Evolutionary conservation across 2,888 invertebrate species (phyloP), one percentile per base, ranked within the genome.

Genomic region (Conistra vaccinii): DNA sequence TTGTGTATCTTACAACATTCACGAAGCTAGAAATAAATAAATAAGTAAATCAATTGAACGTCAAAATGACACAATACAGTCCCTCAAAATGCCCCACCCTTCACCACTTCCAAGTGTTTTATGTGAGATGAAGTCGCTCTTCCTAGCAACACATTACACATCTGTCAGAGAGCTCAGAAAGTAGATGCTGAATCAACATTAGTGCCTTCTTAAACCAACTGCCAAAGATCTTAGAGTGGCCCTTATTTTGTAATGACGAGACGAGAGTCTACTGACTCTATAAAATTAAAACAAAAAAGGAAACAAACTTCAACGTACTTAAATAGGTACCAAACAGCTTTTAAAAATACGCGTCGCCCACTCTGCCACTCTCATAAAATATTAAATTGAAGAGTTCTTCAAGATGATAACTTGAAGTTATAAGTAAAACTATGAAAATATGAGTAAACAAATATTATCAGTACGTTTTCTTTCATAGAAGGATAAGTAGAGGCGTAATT

Each of bases 371-470:
- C 26, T 35, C 42, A 32, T 61, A 51, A 57, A 78, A 53, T 45
- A 78, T 53, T 60, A 26, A 51, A 63, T 39, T 58, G 17, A 53
- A 32, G 32, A 26, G 23, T 48, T 70, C 23, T 51, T 48, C 12
- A 53, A 62, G 35, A 67, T 45, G 20, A 62, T 20, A 60, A 48
- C 32, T 53, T 51, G 48, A 62, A 29, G 26, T 48, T 26, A 14
- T 17, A 63, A 63, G 32, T 35, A 62, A 73, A 62, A 32, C 4
- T 57, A 42, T 66, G 51, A 35, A 35, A 45, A n/a, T 75, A 63
- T 62, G 9, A 42, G 35, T 23, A 68, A 12, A 20, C 3, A 51
- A 14, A 26, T 14, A 32, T 10, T 32, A 35, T 10, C 7, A 20
- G 51, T 1, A 51, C 32, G 29, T 10, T 17, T n/a, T 17, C 9